Evolutionary conservation across 2,113 vertebrate species (phyloP).

Genomic region (Pygoscelis antarcticus): DNA sequence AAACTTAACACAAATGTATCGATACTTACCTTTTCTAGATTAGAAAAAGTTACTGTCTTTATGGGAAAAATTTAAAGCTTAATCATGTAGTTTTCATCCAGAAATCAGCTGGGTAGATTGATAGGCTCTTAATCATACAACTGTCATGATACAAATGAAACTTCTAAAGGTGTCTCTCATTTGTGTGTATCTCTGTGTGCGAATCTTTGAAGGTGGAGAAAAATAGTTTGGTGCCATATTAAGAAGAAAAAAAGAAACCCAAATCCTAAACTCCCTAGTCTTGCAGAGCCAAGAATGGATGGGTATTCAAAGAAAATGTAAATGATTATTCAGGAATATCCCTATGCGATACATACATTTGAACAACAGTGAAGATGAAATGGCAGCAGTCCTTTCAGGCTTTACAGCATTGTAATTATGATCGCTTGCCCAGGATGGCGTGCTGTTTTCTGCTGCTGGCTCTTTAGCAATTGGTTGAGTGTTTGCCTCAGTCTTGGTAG

Average conservation of each 20-base stretch:
- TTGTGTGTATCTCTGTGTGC: background rate
- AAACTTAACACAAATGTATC: background rate
- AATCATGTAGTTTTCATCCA: constrained; percentile 6
- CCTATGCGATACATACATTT: constrained; percentile 94
- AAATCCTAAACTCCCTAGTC: constrained; percentile 13
- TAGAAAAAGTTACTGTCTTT: constrained; percentile 47
- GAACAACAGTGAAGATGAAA: constrained; percentile 85
- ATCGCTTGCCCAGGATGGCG: constrained; percentile 82
- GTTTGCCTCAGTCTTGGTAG: constrained; percentile 58
- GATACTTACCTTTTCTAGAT: constrained; percentile 51
- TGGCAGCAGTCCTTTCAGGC: constrained; percentile 88
- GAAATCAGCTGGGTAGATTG: background rate
- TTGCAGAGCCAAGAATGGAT: constrained; percentile 44
- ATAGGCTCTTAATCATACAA: constrained; percentile 21
- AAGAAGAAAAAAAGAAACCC: background rate
- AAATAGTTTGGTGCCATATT: background rate
- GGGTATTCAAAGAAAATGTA: constrained; percentile 41
- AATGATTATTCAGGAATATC: constrained; percentile 73
- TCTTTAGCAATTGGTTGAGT: constrained; percentile 63
- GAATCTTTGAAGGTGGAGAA: constrained; percentile 50
- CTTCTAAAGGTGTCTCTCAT: background rate
- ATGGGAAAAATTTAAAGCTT: constrained; percentile 5
- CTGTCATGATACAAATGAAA: background rate
- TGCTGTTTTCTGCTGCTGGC: constrained; percentile 75
- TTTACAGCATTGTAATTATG: constrained; percentile 92